Conservation (phyloP, 2,888 invertebrate species). For the Rhingia rostrata region DNA sequence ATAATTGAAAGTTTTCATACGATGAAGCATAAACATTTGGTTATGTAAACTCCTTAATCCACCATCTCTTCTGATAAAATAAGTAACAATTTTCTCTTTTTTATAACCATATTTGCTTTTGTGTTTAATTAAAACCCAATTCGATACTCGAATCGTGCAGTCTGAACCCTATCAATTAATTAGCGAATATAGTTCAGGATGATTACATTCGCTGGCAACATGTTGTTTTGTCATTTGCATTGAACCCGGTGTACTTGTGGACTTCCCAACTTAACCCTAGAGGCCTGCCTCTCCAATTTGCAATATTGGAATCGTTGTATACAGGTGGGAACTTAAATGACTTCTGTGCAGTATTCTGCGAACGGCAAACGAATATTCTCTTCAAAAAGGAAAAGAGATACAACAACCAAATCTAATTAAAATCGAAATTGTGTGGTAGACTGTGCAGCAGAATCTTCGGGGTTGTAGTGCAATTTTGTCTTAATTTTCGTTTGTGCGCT, state of each 20-base stretch:
- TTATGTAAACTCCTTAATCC: no score
- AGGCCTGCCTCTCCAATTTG: not conserved
- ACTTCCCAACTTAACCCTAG: not conserved
- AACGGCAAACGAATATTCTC: not conserved
- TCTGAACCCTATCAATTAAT: no score
- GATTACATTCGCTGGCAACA: no score
- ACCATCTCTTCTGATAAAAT: no score
- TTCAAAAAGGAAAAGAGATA: not conserved
- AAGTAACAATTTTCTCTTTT: no score
- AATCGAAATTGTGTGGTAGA: constrained; percentile 47
- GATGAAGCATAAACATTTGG: no score
- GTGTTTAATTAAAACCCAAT: no score
- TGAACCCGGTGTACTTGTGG: not conserved
- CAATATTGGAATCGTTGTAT: constrained; percentile 7
- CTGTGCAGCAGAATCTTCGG: not conserved
- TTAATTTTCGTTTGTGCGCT: not conserved
- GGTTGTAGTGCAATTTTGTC: not conserved
- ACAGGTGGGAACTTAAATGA: constrained; percentile 43
- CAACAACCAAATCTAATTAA: constrained; percentile 56
- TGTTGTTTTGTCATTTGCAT: not conserved
- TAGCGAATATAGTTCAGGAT: no score
- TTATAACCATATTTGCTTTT: no score
- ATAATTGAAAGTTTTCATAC: no score
- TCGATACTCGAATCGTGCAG: no score
- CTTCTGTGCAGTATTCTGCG: constrained; percentile 28